phyloP scores from a whole-genome alignment of 2,113 vertebrate genomes.

The Cinclus cinclus region DNA sequence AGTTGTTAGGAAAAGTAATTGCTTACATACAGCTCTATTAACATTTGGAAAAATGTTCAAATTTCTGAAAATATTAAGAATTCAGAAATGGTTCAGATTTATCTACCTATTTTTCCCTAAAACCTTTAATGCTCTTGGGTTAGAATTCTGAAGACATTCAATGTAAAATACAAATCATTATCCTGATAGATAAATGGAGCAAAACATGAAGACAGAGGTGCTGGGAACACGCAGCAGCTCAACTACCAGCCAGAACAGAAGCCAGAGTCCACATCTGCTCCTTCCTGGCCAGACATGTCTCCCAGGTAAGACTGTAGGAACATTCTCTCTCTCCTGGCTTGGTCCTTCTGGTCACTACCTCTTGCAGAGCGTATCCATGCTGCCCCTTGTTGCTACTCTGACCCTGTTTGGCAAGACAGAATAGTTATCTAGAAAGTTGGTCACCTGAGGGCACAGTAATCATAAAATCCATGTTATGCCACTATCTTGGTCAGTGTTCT shows the following conservation, averaged over 20 bases:
- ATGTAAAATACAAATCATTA: not conserved
- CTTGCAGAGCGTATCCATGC: not conserved
- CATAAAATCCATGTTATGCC: not conserved
- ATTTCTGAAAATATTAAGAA: not conserved
- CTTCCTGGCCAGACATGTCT: not conserved
- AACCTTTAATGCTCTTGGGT: not conserved
- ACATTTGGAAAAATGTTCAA: not conserved
- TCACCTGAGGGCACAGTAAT: not conserved
- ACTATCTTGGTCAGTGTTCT: not conserved
- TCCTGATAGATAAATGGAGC: not conserved
- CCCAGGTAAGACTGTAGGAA: not conserved
- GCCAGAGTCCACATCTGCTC: not conserved
- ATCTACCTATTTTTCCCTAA: not conserved
- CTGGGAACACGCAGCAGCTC: not conserved
- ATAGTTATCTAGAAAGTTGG: not conserved
- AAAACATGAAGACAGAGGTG: not conserved
- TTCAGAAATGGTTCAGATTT: not conserved
- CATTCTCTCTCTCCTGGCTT: not conserved
- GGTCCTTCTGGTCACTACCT: not conserved
- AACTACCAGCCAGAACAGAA: not conserved
- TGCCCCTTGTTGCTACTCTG: not conserved
- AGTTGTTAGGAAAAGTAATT: conserved; percentile 15
- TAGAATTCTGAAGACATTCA: not conserved
- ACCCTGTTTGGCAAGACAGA: not conserved
- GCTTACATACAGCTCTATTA: not conserved